Percentiles rank a stretch among this genome's conserved stretches.
phyloP scores from a whole-genome alignment of 37 sponge, comb jelly and placozoan genomes.

The Corticium candelabrum region DNA sequence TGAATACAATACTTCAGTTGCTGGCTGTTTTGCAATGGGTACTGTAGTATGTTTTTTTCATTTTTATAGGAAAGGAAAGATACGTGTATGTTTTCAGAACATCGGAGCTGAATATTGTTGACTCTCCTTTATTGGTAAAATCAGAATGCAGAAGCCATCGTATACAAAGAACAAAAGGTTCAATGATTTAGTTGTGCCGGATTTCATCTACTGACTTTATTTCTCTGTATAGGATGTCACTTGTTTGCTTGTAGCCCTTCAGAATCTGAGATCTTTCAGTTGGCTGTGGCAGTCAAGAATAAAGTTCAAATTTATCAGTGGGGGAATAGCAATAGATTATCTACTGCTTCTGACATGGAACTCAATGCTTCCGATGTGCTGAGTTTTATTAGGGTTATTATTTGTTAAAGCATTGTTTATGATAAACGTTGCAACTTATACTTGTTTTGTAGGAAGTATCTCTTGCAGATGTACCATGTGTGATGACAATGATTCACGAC shows the following conservation, averaged over 20 bases:
- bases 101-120: not conserved
- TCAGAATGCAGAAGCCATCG: not conserved
- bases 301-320: constrained; percentile 54
- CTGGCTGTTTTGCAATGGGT: no score
- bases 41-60: not conserved
- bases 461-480: not conserved
- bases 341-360: constrained; percentile 1
- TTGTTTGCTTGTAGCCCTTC: constrained; percentile 51
- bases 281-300: constrained; percentile 68
- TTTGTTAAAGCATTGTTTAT: no score
- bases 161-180: not conserved
- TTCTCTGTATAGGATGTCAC: constrained; percentile 24
- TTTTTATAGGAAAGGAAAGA: not conserved
- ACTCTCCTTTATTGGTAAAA: not conserved
- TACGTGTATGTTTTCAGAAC: not conserved
- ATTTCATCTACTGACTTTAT: no score
- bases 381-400: no score
- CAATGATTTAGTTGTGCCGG: not conserved
- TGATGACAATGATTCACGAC: not conserved
- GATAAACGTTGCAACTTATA: no score
- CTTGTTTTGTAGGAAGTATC: not conserved
- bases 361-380: no score
- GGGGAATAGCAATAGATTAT: constrained; percentile 27
- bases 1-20: no score
- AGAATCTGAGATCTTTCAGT: constrained; percentile 31